These are phyloP conservation scores for Acromyrmex heyeri DNA, from an alignment of 1,140 invertebrate species.

Conservation along the genomic window DNA sequence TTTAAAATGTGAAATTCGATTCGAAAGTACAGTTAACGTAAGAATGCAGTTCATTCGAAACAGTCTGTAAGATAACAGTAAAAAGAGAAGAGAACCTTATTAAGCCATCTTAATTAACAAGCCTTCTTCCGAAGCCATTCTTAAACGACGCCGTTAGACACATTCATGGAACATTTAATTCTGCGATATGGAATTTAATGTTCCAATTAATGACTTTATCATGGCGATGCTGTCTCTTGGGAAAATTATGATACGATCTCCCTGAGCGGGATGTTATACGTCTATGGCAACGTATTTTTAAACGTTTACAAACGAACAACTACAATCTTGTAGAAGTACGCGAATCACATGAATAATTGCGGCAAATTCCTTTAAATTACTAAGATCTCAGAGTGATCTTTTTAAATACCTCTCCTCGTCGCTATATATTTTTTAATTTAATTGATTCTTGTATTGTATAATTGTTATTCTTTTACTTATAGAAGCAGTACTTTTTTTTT, in stretches of 20 bases:
- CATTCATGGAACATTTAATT: conserved; percentile 44
- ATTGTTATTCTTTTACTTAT: not conserved
- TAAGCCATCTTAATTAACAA: conserved; percentile 62
- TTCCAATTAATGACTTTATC: conserved; percentile 71
- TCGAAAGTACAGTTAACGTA: conserved; percentile 15
- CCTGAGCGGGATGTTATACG: not conserved
- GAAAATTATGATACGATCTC: conserved; percentile 67
- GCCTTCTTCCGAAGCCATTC: conserved; percentile 5
- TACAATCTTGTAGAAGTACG: conserved; percentile 40
- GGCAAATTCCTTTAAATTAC: conserved; percentile 8
- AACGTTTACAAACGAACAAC: conserved; percentile 43
- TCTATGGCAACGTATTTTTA: not conserved
- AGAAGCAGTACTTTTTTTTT: not conserved
- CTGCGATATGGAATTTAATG: conserved; percentile 60
- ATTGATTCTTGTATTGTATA: not conserved
- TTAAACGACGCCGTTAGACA: conserved; percentile 40
- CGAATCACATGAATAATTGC: conserved; percentile 37
- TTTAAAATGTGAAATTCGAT: not conserved
- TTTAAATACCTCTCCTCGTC: not conserved
- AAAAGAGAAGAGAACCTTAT: conserved; percentile 7
- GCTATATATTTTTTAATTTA: not conserved
- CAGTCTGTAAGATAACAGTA: not conserved
- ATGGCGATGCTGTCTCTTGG: conserved; percentile 18
- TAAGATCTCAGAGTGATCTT: not conserved
- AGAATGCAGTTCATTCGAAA: not conserved